Evolutionary conservation across 2,888 invertebrate genomes (phyloP), one percentile per base, ranked within the genome.

Genomic region (Cecidostiba fungosa): DNA sequence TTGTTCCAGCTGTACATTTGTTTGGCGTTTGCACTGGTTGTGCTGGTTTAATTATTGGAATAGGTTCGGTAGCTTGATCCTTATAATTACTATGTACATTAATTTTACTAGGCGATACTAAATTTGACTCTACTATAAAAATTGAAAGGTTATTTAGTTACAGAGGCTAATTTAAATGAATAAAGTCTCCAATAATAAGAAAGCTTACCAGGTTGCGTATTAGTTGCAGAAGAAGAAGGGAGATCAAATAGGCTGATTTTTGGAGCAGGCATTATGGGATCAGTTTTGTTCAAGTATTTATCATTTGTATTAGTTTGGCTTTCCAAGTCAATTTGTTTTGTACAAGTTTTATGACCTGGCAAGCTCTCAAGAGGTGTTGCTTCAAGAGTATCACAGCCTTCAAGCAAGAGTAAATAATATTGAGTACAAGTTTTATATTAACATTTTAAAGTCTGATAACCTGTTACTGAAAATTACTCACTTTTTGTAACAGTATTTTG

Each of bases 281-380:
- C 80, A n/a, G 43, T 66, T 74, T 86, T 82, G 29, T 16, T 72
- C 10, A 47, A 32, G 43, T 50, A 54, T 78, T 54, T 81, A 50
- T 80, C 36, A 62, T 47, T 77, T 36, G 69, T 16, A 72, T 74
- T 77, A 50, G 6, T 8, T 69, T 81, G 8, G 70, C 62, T 87
- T 82, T 84, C 84, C 26, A 54, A 29, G 16, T 66, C 79, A 43
- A 14, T 62, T 84, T 76, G 62, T 83, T 88, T 89, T 77, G 77
- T 80, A 14, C 85, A 88, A 10, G 82, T 59, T 39, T 87, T 88
- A 77, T 90, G 87, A 54, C 91, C 91, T 23, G 93, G 93, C 85
- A 93, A 89, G 87, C 90, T 92, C 88, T 92, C 92, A 43, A 92
- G 86, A 0, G 90, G 91, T 16, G 92, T 93, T 43, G 92, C 90